A percentile compares a stretch with the other conserved stretches of the same genome.
Conservation (phyloP, 2,113 vertebrate species). For the Dryoscopus gambensis region DNA sequence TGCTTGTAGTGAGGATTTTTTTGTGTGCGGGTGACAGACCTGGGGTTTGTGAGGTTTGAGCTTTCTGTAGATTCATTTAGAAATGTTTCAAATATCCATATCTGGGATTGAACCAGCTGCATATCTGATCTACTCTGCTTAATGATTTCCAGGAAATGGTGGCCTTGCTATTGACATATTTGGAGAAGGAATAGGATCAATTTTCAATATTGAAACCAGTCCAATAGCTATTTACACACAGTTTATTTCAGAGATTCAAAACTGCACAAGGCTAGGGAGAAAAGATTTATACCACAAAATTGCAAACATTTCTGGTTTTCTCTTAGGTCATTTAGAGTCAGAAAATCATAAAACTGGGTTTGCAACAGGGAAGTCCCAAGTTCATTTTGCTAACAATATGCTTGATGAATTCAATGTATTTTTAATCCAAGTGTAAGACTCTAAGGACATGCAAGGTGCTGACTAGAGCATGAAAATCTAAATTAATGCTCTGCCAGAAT, state of each 20-base stretch:
- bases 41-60: neutral
- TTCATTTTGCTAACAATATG: slow-evolving; percentile 58
- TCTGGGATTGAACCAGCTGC: neutral
- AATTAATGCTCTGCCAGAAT: slow-evolving; percentile 59
- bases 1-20: neutral
- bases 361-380: slow-evolving; percentile 44
- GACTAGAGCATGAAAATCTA: slow-evolving; percentile 60
- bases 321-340: slow-evolving; percentile 38
- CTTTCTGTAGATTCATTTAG: neutral
- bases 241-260: slow-evolving; percentile 19
- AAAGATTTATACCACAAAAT: neutral
- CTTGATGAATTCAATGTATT: slow-evolving; percentile 58
- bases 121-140: neutral
- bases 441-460: slow-evolving; percentile 56
- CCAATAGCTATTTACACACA: neutral
- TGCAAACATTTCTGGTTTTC: slow-evolving; percentile 25
- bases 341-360: slow-evolving; percentile 48
- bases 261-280: neutral
- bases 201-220: slow-evolving; percentile 20
- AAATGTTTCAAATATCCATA: neutral
- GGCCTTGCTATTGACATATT: slow-evolving; percentile 31
- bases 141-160: slow-evolving; percentile 37
- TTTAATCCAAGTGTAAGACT: slow-evolving; percentile 65
- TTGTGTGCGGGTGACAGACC: neutral
- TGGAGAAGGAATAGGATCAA: slow-evolving; percentile 31